phyloP scores from a whole-genome alignment of 2,113 vertebrate genomes.

The Gasterosteus nipponicus region DNA sequence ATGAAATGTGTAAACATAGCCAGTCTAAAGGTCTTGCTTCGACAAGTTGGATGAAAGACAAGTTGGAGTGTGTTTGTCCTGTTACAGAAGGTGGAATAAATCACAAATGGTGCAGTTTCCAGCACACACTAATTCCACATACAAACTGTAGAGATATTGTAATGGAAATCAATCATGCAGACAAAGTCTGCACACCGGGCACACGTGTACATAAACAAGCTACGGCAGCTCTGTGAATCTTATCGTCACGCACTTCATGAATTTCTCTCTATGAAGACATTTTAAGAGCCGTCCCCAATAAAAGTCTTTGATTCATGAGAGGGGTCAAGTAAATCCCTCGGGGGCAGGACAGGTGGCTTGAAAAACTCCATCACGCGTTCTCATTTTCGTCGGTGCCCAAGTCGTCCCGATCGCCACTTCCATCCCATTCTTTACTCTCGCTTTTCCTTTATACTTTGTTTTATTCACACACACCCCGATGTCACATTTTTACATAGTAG shows the following conservation, averaged over 20 bases:
- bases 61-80: neutral
- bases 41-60: neutral
- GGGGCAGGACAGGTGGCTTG: conserved; percentile 13
- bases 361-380: conserved; percentile 31
- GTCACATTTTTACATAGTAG: neutral
- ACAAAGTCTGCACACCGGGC: neutral
- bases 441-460: neutral
- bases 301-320: conserved; percentile 55
- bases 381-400: conserved; percentile 6
- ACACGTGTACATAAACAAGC: neutral
- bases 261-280: conserved; percentile 10
- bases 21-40: neutral
- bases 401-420: neutral
- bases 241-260: conserved; percentile 30
- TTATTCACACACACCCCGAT: neutral
- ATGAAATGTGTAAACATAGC: neutral
- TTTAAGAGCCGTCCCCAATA: conserved; percentile 40
- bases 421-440: neutral
- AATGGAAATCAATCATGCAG: neutral
- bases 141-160: neutral
- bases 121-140: neutral
- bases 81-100: neutral
- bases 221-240: conserved; percentile 10
- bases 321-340: conserved; percentile 39
- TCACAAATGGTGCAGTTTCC: neutral